Evolutionary conservation across 2,797 vertebrate genomes (phyloP), one percentile per base, ranked within the genome.

Genomic region (Lithobates sylvaticus): DNA sequence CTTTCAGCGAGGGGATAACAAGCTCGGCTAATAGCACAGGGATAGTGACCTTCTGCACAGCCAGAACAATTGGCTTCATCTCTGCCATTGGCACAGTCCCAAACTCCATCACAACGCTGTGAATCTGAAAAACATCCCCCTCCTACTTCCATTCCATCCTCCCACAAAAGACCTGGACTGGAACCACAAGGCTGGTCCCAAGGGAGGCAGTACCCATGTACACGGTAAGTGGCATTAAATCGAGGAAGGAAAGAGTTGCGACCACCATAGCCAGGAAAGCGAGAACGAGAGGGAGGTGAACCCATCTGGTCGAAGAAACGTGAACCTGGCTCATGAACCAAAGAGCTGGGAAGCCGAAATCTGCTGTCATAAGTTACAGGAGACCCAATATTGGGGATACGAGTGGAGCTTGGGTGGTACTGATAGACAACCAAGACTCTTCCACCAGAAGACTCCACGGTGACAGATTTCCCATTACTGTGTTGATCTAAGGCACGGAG

Each of bases 161-260:
- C 77, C 76, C 81, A 84, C n/a, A 87, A 50, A 47, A 84, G 6
- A 10, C 96, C 95, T 0, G 94, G 95, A 1, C 96, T 90, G 5
- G 95, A 94, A 0, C 96, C 95, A 0, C 97, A 98, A 1, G 96
- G 95, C 12, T 93, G 94, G 81, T 97, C 96, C 96, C 96, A 96
- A 0, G 97, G 97, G 3, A 96, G 93, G 81, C 97, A 98, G 93
- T 97, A 98, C 76, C 95, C 96, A 0, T 92, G 93, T 0, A 97
- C 96, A 0, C 96, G 96, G 91, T 97, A 98, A 0, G 97, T 97
- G 39, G 97, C 97, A 0, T 97, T 97, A 88, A 98, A 98, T 0
- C 89, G 91, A 5, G 94, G 93, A 2, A 0, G 42, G 29, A 83
- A 69, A 26, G 15, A 29, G 67, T 26, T 61, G 36, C 15, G 68